Evolutionary conservation across 2,797 vertebrate genomes (phyloP).

Genomic region (Myotis myotis): DNA sequence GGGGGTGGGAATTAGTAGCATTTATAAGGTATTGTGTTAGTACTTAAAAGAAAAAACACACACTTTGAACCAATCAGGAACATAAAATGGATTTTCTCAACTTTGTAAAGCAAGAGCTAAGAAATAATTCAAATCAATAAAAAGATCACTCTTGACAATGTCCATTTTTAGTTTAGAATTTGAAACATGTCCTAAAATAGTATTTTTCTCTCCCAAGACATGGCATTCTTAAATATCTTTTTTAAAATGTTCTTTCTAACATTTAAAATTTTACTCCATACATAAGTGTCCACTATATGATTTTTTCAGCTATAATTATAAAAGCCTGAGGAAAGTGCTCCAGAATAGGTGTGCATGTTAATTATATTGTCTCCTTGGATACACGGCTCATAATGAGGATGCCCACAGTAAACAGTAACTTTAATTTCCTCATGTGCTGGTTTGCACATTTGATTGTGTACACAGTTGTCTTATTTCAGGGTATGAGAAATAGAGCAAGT

Average conservation of each 20-base stretch:
- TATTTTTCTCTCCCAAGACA: not conserved
- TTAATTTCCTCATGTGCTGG: not conserved
- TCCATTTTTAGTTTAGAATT: not conserved
- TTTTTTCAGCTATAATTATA: not conserved
- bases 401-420: not conserved
- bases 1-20: not conserved
- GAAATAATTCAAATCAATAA: not conserved
- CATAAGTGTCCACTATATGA: not conserved
- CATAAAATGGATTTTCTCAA: not conserved
- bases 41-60: not conserved
- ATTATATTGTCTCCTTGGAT: not conserved
- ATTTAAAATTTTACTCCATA: not conserved
- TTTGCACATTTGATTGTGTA: not conserved
- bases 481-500: not conserved
- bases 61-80: not conserved
- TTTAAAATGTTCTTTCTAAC: not conserved
- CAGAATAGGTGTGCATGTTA: not conserved
- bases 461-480: not conserved
- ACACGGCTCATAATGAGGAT: not conserved
- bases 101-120: not conserved
- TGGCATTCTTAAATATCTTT: not conserved
- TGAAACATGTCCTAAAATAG: not conserved
- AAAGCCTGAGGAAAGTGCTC: not conserved
- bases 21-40: not conserved
- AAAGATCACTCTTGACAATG: not conserved